phyloP scores from a whole-genome alignment of 2,113 vertebrate species.

The Vanacampus margaritifer region DNA sequence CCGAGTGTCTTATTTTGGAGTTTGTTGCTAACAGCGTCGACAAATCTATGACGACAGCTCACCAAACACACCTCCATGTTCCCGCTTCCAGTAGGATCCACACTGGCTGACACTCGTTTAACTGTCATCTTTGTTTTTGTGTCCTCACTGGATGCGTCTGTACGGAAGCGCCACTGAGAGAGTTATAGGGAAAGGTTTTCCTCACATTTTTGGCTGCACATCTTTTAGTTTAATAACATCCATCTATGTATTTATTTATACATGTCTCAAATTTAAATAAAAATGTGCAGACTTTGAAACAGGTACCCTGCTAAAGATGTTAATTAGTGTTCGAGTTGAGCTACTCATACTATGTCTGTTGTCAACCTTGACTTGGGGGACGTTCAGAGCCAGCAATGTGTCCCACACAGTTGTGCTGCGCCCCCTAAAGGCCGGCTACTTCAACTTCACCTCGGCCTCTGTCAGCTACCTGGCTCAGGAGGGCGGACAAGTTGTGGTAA shows the following conservation, averaged over 20 bases:
- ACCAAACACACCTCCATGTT: background rate
- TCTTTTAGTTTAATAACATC: background rate
- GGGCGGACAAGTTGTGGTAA: constrained; percentile 88
- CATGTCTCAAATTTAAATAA: background rate
- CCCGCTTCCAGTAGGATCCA: background rate
- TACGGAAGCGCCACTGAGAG: background rate
- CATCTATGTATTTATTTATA: background rate
- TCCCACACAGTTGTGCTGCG: constrained; percentile 92
- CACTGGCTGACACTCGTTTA: background rate
- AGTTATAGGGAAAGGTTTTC: background rate
- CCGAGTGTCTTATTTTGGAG: background rate
- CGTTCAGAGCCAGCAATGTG: constrained; percentile 86
- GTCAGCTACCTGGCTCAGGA: constrained; percentile 92
- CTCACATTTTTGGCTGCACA: background rate
- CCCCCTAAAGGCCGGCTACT: constrained; percentile 93
- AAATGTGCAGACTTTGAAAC: too few relatives aligned
- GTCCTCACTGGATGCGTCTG: background rate
- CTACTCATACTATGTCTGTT: background rate
- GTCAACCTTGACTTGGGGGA: constrained; percentile 60
- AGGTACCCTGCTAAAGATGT: too few relatives aligned
- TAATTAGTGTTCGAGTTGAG: too few relatives aligned
- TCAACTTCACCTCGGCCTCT: constrained; percentile 94
- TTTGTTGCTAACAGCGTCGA: background rate
- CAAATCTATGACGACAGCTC: background rate
- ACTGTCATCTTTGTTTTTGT: background rate